Evolutionary conservation across 2,797 vertebrate species (phyloP).

Genomic region (Syndactyla subalaris): DNA sequence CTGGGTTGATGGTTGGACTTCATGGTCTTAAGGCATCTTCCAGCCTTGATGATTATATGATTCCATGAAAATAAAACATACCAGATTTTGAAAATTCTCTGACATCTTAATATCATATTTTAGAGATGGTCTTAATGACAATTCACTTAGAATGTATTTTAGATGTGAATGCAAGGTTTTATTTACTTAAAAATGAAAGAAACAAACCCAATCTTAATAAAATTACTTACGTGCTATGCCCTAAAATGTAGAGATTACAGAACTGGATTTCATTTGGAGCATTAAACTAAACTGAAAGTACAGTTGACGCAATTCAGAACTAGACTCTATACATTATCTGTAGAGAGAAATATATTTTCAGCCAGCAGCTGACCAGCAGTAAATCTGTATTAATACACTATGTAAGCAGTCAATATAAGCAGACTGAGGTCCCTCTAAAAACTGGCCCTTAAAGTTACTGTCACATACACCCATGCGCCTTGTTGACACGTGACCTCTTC

Average conservation of each 20-base stretch:
- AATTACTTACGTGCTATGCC: not conserved
- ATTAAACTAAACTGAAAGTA: not conserved
- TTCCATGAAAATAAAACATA: not conserved
- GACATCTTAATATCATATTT: not conserved
- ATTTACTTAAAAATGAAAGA: not conserved
- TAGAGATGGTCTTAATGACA: not conserved
- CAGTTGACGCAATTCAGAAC: not conserved
- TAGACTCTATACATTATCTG: not conserved
- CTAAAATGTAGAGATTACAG: not conserved
- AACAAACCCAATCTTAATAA: not conserved
- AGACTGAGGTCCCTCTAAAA: not conserved
- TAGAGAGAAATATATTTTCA: not conserved
- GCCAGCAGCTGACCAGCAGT: not conserved
- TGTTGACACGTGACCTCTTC: not conserved
- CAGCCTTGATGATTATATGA: rapidly evolving
- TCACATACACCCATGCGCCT: not conserved
- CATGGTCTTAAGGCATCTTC: not conserved
- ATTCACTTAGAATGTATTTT: not conserved
- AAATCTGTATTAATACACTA: not conserved
- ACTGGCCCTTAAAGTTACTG: not conserved
- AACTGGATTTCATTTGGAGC: not conserved
- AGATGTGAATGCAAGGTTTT: not conserved
- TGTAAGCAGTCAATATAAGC: not conserved
- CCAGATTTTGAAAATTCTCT: not conserved
- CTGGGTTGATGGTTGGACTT: rapidly evolving